Evolutionary conservation across 1,140 invertebrate genomes (phyloP).

Genomic region (Bicyclus anynana): DNA sequence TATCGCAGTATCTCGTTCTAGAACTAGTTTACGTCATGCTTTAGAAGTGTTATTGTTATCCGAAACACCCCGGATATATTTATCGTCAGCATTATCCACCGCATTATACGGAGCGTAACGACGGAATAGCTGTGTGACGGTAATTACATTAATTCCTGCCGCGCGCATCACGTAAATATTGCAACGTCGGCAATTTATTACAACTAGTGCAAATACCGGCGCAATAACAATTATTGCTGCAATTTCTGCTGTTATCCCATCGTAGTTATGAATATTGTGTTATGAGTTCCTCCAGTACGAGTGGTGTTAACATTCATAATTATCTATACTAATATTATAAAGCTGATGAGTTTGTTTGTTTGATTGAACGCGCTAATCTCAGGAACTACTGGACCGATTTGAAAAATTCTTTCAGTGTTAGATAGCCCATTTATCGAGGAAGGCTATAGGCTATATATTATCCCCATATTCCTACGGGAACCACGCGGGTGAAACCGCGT

Average conservation of each 20-base stretch:
- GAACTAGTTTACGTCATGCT: background rate
- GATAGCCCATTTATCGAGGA: constrained; percentile 3
- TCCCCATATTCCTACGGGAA: too few species aligned
- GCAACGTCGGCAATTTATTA: constrained; percentile 5
- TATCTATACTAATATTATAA: too few species aligned
- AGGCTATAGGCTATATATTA: too few species aligned
- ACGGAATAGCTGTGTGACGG: constrained; percentile 1
- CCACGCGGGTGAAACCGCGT: too few species aligned
- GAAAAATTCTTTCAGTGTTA: constrained; percentile 3
- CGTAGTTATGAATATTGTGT: background rate
- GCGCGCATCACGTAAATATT: constrained; percentile 6
- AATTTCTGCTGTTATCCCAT: background rate
- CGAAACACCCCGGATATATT: background rate
- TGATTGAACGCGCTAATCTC: background rate
- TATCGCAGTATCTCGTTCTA: too few species aligned
- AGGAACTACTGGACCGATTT: constrained; percentile 4
- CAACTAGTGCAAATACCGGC: background rate
- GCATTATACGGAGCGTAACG: constrained; percentile 7
- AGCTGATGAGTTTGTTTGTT: too few species aligned
- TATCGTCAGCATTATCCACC: constrained; percentile 6
- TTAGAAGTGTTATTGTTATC: background rate
- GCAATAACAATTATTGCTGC: background rate
- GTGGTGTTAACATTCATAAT: too few species aligned
- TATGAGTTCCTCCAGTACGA: background rate
- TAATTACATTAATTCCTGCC: constrained; percentile 8